phyloP scores from a whole-genome alignment of 2,113 vertebrate genomes.

The Forbesichthys papilliferus region DNA sequence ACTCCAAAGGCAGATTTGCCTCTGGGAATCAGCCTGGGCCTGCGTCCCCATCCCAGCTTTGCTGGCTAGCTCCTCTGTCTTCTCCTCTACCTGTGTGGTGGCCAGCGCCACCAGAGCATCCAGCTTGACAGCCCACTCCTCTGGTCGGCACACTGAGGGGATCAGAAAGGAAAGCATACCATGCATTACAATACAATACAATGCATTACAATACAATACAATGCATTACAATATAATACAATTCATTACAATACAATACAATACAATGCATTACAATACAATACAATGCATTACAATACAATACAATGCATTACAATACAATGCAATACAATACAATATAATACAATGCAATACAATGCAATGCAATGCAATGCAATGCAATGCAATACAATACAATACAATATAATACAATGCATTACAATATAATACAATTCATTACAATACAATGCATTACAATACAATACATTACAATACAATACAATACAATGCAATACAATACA shows the following conservation, averaged over 20 bases:
- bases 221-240: too few relatives aligned
- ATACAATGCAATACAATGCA: too few relatives aligned
- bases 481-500: not conserved
- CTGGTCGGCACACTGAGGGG: conserved; percentile 59
- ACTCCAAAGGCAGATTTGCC: conserved; percentile 69
- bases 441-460: not conserved
- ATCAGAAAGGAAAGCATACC: not conserved
- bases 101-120: conserved; percentile 70
- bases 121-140: conserved; percentile 72
- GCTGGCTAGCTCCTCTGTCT: conserved; percentile 54
- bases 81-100: conserved; percentile 58
- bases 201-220: too few relatives aligned
- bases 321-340: too few relatives aligned
- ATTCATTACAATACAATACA: too few relatives aligned
- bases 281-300: too few relatives aligned
- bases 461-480: not conserved
- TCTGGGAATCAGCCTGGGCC: conserved; percentile 62
- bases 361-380: not conserved
- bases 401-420: not conserved
- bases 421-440: not conserved
- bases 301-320: too few relatives aligned
- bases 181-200: too few relatives aligned
- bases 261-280: too few relatives aligned
- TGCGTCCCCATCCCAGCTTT: conserved; percentile 53
- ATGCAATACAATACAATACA: not conserved